Conservation (phyloP, 2,113 vertebrate species). For the Picathartes gymnocephalus region DNA sequence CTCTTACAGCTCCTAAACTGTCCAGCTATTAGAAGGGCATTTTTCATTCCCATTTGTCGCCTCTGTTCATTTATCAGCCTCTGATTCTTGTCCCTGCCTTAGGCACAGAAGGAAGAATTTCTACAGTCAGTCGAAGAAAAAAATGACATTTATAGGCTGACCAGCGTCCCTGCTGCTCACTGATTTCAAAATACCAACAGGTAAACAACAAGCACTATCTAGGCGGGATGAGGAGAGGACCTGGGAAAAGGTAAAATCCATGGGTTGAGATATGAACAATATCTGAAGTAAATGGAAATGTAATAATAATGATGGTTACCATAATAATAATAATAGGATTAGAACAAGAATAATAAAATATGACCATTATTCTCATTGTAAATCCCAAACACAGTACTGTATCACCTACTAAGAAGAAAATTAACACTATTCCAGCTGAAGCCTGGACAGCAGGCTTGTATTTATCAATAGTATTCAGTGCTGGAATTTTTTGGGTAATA, state of each 20-base stretch:
- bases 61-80: neutral
- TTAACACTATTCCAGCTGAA: neutral
- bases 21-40: neutral
- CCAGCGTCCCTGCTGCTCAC: neutral
- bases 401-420: neutral
- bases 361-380: neutral
- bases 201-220: neutral
- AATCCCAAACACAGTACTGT: neutral
- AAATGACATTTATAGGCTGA: neutral
- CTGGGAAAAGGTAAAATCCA: neutral
- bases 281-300: neutral
- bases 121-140: neutral
- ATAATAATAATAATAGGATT: neutral
- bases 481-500: neutral
- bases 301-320: neutral
- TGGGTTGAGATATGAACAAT: neutral
- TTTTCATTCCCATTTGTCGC: neutral
- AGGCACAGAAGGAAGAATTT: neutral
- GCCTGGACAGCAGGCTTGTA: neutral
- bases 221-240: neutral
- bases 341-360: neutral
- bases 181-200: neutral
- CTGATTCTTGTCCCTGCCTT: neutral
- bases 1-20: neutral
- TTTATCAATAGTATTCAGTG: neutral